phyloP scores from a whole-genome alignment of 2,888 invertebrate genomes.

The Acanthopleura granulata region DNA sequence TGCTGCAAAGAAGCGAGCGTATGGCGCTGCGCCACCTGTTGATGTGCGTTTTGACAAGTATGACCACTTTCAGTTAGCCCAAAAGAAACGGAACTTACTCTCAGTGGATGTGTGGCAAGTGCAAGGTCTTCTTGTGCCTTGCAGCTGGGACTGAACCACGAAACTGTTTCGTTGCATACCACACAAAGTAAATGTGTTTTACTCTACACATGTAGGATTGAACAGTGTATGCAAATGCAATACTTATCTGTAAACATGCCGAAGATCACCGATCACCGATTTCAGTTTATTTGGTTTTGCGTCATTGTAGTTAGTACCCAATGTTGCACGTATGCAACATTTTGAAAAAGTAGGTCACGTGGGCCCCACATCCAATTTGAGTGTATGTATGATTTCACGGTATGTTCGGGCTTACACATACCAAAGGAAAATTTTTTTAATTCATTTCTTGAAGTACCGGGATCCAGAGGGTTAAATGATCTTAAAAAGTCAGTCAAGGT shows the following conservation, averaged over 20 bases:
- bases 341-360: not conserved
- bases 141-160: not conserved
- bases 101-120: constrained; percentile 8
- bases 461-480: not conserved
- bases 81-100: not conserved
- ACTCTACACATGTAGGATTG: too few relatives aligned
- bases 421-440: not conserved
- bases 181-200: not conserved
- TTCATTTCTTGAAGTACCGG: not conserved
- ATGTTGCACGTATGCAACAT: not conserved
- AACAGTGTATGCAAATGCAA: too few relatives aligned
- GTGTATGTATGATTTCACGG: not conserved
- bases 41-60: constrained; percentile 9
- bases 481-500: too few relatives aligned
- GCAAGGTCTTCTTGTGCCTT: constrained; percentile 3
- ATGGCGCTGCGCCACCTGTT: not conserved
- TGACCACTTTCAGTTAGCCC: not conserved
- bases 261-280: too few relatives aligned
- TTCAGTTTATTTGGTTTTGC: too few relatives aligned
- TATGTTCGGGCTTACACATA: not conserved
- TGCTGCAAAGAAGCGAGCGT: not conserved
- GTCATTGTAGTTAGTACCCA: not conserved
- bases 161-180: constrained; percentile 10
- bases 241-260: too few relatives aligned
- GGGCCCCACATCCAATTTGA: not conserved